Evolutionary conservation across 2,888 invertebrate species (phyloP).

Genomic region (Meteorus cinctellus): DNA sequence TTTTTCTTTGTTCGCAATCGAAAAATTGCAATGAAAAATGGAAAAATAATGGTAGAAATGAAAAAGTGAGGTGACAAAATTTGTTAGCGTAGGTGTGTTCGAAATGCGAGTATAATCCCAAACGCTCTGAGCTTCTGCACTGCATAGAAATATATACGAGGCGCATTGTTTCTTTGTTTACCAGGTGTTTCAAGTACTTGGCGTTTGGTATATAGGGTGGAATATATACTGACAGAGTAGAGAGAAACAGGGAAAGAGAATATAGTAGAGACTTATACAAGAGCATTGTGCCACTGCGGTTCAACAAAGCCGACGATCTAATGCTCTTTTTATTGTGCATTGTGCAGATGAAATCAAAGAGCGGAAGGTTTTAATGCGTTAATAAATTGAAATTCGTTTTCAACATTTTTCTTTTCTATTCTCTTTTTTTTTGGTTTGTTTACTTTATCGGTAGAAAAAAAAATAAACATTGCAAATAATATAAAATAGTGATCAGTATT

Average conservation of each 20-base stretch:
- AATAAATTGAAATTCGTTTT: not conserved
- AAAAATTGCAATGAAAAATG: not conserved
- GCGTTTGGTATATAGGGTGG: constrained; percentile 6
- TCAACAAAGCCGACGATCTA: constrained; percentile 72
- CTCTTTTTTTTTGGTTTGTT: not conserved
- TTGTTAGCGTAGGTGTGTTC: constrained; percentile 67
- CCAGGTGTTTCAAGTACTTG: constrained; percentile 71
- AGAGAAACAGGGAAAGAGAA: constrained; percentile 23
- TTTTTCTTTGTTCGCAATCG: too few species aligned
- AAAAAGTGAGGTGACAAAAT: constrained; percentile 61
- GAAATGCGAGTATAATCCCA: constrained; percentile 70
- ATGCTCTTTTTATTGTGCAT: constrained; percentile 74
- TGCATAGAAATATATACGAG: constrained; percentile 35
- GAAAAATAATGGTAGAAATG: not conserved
- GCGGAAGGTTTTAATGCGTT: constrained; percentile 49
- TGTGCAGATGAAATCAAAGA: constrained; percentile 66
- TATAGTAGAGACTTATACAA: constrained; percentile 49
- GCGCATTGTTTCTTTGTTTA: constrained; percentile 72
- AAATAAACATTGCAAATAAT: not conserved
- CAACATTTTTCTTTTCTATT: not conserved
- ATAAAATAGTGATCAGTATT: not conserved
- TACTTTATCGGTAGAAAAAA: not conserved
- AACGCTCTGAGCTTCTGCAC: constrained; percentile 34
- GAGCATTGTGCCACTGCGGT: constrained; percentile 64
- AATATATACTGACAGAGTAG: constrained; percentile 3